These are phyloP conservation scores for Pseudochirops corinnae DNA, from an alignment of 2,797 vertebrate genomes.

Conservation along the genomic window DNA sequence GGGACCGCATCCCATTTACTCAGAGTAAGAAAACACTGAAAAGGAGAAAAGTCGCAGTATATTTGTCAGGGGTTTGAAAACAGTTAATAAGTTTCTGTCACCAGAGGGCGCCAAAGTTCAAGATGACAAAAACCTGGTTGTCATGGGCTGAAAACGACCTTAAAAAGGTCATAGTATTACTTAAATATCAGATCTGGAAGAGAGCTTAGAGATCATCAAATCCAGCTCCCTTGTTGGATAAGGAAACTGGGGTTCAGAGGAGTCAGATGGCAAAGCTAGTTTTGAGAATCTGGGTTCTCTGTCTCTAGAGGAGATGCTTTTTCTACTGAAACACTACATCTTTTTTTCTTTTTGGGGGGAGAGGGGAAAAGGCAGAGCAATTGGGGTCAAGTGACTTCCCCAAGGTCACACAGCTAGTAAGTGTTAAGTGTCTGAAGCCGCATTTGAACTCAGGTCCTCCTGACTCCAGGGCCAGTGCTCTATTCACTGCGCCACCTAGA, in stretches of 20 bases:
- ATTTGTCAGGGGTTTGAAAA: constrained; percentile 12
- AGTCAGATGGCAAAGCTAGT: neutral
- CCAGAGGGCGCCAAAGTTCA: constrained; percentile 85
- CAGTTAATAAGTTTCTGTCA: constrained; percentile 73
- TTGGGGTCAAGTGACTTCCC: no score
- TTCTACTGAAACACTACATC: neutral
- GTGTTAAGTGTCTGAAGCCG: no score
- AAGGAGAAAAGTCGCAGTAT: rapidly evolving
- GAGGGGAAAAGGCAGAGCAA: no score
- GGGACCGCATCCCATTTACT: constrained; percentile 39
- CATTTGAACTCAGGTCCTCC: no score
- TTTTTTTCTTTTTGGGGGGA: no score
- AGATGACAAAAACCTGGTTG: constrained; percentile 49
- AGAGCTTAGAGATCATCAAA: neutral
- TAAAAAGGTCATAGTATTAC: neutral
- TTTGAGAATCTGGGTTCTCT: neutral
- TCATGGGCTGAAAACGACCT: neutral
- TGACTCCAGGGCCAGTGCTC: no score
- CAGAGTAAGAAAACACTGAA: neutral
- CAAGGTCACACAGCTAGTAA: no score
- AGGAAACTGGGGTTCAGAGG: neutral
- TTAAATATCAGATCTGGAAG: neutral
- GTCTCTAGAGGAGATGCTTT: neutral
- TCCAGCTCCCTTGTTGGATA: neutral
- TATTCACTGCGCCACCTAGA: no score